Evolutionary conservation across 2,113 vertebrate species (phyloP), one percentile per base, ranked within the genome.

Genomic region (Hyperopisus bebe): DNA sequence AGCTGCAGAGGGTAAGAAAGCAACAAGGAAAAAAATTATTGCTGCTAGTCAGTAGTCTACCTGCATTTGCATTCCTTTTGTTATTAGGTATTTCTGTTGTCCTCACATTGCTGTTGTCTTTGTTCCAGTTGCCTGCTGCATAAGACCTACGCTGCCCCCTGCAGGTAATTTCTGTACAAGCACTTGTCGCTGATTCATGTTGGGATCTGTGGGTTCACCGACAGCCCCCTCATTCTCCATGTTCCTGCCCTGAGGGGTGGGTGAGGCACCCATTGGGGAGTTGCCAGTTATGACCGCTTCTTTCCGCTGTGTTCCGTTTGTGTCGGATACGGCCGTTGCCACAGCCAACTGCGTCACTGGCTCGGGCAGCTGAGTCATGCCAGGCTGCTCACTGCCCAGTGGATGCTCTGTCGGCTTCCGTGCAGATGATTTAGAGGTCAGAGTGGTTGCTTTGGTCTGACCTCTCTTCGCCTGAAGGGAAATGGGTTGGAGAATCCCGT

Each of bases 261-360:
- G 35, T 17, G 48, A 31, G 21, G 17, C 8, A 3, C 19, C 55
- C 27, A 47, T 3, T 44, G 96, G 94, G 90, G 93, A 88, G 88
- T 27, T 46, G 96, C 94, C 0, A 13, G 95, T 95, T 92, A 96
- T 89, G 80, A 96, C 92, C 87, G 95, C 95, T 90, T 96, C 95
- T 88, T 97, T 95, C 96, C 95, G 95, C 58, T 96, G 96, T 0
- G 89, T 47, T 85, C 66, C 51, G 10, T 44, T 11, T 15, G 44
- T 27, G n/a, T 46, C 82, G 44, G 39, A 58, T 91, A 10, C 42
- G 82, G 94, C 93, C 87, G 92, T 93, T n/a, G 92, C 90, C 2
- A 11, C 95, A 46, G 97, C 93, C 87, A 97, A 95, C 91, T 96
- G 96, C 90, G 92, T 96, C 77, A 96, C 96, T n/a, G 96, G 96